Evolutionary conservation across 2,888 invertebrate species (phyloP).

Genomic region (Eugnorisma glareosa): DNA sequence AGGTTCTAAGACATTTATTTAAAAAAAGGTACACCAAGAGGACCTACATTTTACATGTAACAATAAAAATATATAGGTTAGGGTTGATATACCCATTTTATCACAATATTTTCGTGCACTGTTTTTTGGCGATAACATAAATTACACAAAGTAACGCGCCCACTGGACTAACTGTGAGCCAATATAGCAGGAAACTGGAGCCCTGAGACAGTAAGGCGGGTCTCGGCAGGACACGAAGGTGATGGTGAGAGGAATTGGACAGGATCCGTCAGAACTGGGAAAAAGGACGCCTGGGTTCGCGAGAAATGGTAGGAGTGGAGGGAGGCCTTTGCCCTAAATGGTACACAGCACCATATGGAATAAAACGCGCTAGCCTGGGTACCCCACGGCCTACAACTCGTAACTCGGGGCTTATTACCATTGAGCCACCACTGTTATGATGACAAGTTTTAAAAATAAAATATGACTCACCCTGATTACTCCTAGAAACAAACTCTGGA

Average conservation of each 20-base stretch:
- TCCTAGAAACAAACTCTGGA: constrained; percentile 84
- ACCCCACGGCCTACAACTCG: no score
- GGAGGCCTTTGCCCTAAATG: no score
- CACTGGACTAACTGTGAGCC: no score
- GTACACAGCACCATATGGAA: no score
- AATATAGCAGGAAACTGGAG: neutral
- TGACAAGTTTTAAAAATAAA: neutral
- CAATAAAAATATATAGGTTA: no score
- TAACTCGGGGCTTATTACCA: neutral
- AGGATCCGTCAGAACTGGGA: neutral
- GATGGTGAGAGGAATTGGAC: neutral
- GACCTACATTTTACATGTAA: no score
- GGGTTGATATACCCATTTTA: no score
- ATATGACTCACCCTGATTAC: constrained; percentile 78
- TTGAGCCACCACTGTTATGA: neutral
- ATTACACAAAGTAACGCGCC: no score
- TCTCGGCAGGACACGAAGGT: neutral
- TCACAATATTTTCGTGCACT: neutral
- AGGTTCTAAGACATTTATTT: neutral
- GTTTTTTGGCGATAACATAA: no score
- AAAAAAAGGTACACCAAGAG: no score
- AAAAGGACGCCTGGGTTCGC: neutral
- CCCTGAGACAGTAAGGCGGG: neutral
- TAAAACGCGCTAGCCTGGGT: no score
- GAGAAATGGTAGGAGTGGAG: no score